phyloP scores from a whole-genome alignment of 2,113 vertebrate species.

The Chelonoidis abingdonii region DNA sequence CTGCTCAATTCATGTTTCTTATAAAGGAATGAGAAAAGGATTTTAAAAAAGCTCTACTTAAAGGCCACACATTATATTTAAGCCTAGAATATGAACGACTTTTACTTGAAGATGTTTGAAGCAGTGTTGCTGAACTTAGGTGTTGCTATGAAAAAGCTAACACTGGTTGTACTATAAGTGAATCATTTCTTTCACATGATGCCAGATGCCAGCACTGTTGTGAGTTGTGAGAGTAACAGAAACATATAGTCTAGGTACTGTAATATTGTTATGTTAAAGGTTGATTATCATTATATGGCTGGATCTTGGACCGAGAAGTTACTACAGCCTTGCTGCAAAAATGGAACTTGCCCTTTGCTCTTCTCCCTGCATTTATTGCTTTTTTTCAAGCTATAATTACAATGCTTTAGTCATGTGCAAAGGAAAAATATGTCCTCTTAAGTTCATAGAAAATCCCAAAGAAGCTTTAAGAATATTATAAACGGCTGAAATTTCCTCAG shows the following conservation, averaged over 20 bases:
- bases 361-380: not conserved
- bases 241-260: not conserved
- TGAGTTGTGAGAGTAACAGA: not conserved
- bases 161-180: not conserved
- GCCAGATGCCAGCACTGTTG: not conserved
- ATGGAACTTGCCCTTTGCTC: not conserved
- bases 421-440: not conserved
- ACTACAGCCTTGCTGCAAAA: not conserved
- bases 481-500: not conserved
- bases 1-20: not conserved
- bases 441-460: not conserved
- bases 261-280: not conserved
- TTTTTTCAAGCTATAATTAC: not conserved
- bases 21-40: rapidly evolving
- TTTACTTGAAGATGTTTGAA: not conserved
- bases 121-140: not conserved
- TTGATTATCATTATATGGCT: not conserved
- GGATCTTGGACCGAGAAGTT: not conserved
- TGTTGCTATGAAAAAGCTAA: not conserved
- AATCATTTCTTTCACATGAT: not conserved
- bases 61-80: not conserved
- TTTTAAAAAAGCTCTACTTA: not conserved
- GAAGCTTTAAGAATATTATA: not conserved
- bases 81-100: not conserved
- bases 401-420: not conserved